These are phyloP conservation scores for Chaetodon trifascialis DNA, from an alignment of 2,113 vertebrate species.

Conservation along the genomic window DNA sequence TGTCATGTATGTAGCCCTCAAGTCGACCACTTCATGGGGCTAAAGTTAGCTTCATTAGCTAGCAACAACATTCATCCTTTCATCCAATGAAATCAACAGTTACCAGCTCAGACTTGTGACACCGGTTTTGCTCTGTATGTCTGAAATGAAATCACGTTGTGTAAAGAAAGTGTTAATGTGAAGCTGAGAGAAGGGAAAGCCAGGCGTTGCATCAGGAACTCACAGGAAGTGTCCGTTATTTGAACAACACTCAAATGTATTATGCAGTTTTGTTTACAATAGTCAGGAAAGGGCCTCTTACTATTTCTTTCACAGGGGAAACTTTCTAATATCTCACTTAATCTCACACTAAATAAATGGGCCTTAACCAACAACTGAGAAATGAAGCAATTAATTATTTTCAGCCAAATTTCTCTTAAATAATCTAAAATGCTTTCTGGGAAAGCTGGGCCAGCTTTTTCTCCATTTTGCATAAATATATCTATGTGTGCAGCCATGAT, in stretches of 20 bases:
- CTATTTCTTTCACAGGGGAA: neutral
- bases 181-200: no score
- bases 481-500: neutral
- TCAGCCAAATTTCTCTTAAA: neutral
- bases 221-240: neutral
- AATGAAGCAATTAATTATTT: neutral
- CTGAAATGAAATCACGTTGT: no score
- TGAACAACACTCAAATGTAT: neutral
- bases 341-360: constrained; percentile 30
- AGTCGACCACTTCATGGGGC: no score
- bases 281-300: neutral
- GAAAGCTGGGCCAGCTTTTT: no score
- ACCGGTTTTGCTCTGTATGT: no score
- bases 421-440: neutral
- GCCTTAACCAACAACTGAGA: neutral
- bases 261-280: neutral
- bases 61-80: no score
- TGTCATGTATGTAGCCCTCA: neutral
- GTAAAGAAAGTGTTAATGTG: no score
- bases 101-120: no score
- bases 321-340: constrained; percentile 41
- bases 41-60: no score
- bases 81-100: no score
- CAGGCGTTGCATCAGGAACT: no score
- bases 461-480: neutral